Evolutionary conservation across 2,888 invertebrate genomes (phyloP).

Genomic region (Bibio marci): DNA sequence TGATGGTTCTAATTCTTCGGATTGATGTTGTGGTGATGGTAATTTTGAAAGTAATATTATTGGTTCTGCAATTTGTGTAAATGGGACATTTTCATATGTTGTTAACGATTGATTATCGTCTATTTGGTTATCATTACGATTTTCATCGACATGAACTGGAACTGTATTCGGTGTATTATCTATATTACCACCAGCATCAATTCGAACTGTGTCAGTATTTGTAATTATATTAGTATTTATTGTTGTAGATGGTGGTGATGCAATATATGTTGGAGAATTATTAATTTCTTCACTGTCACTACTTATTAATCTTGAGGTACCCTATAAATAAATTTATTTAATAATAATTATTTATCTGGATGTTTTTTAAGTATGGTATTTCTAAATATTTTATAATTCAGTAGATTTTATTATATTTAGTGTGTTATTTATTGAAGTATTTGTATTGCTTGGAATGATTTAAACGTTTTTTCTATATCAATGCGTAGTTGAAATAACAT

Average conservation of each 20-base stretch:
- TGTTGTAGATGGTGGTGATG: constrained; percentile 7
- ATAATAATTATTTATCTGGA: too few species aligned
- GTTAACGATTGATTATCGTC: too few species aligned
- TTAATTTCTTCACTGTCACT: constrained; percentile 46
- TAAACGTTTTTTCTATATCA: too few species aligned
- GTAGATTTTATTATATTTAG: too few species aligned
- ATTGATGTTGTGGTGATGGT: not conserved
- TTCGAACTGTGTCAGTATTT: not conserved
- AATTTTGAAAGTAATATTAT: not conserved
- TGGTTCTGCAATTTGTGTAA: too few species aligned
- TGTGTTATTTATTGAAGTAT: too few species aligned
- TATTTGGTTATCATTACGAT: too few species aligned
- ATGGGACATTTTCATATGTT: too few species aligned
- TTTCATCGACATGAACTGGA: constrained; percentile 34
- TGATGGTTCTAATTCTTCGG: not conserved
- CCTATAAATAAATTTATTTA: constrained; percentile 25
- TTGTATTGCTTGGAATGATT: too few species aligned
- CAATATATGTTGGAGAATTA: constrained; percentile 35
- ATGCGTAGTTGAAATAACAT: too few species aligned
- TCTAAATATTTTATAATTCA: too few species aligned
- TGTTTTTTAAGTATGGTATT: too few species aligned
- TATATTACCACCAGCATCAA: not conserved
- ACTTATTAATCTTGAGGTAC: constrained; percentile 45
- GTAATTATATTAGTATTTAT: constrained; percentile 7
- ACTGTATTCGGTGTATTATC: constrained; percentile 13